Percentiles rank a stretch among this genome's conserved stretches.
These are phyloP conservation scores for Isaurus tuberculatus DNA, from an alignment of 92 coral and sea anemone species.

Conservation along the genomic window DNA sequence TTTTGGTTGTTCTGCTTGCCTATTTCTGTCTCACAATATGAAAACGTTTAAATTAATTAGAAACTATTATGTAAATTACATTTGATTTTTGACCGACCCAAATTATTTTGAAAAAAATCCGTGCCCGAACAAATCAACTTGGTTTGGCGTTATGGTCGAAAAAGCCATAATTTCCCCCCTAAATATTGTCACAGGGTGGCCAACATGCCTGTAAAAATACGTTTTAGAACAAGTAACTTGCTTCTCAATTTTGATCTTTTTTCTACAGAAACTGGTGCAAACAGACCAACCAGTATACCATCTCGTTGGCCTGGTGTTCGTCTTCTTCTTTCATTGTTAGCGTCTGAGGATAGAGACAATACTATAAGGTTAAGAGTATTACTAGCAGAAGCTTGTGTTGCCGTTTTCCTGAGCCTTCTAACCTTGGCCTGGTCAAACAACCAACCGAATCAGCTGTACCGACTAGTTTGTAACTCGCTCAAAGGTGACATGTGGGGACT, in stretches of 20 bases:
- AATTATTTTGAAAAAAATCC: no score
- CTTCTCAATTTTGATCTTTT: background rate
- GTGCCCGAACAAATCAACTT: no score
- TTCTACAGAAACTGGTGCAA: conserved; percentile 29
- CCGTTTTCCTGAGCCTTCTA: conserved; percentile 90
- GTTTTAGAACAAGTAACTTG: background rate
- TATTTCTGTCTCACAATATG: no score
- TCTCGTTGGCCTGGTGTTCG: conserved; percentile 98
- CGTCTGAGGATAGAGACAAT: conserved; percentile 93
- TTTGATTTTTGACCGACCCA: no score
- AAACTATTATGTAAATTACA: no score
- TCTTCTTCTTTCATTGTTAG: conserved; percentile 85
- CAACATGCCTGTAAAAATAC: no score
- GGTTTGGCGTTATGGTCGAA: no score
- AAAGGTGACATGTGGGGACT: conserved; percentile 94
- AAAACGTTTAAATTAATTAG: no score
- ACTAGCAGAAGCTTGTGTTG: conserved; percentile 94
- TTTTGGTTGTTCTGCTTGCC: no score
- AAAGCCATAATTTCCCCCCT: no score
- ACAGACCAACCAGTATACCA: conserved; percentile 77
- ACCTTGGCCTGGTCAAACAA: conserved; percentile 92
- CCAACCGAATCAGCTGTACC: conserved; percentile 89
- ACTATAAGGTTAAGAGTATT: conserved; percentile 86
- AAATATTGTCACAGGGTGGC: no score
- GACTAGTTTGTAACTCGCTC: conserved; percentile 82